Percentiles rank a stretch among this genome's conserved stretches.
Conservation (phyloP, 37 sponge, comb jelly and placozoan species). For the Chondrosia reniformis region DNA sequence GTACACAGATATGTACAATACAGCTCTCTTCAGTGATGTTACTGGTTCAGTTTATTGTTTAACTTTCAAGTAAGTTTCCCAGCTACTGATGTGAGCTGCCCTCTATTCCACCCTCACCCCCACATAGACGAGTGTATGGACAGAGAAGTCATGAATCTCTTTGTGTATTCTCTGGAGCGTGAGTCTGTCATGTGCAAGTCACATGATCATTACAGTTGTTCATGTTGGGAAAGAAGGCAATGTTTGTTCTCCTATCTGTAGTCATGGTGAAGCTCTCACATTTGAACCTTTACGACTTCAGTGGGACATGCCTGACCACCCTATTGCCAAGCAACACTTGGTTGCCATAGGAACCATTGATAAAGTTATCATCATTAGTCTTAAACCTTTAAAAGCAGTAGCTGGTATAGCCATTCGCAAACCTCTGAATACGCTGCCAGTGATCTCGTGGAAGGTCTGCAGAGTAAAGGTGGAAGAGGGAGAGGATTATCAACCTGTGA, state of each 20-base stretch:
- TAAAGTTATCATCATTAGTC: constrained; percentile 11
- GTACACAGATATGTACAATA: constrained; percentile 64
- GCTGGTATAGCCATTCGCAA: not conserved
- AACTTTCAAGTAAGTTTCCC: not conserved
- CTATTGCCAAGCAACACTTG: constrained; percentile 22
- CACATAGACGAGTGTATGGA: constrained; percentile 35
- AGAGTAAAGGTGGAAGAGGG: not conserved
- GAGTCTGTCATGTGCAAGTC: no score
- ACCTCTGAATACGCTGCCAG: not conserved
- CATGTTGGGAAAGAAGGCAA: not conserved
- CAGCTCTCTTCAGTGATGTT: constrained; percentile 58
- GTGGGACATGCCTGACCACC: constrained; percentile 28
- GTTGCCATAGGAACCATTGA: constrained; percentile 27
- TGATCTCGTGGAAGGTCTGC: constrained; percentile 9
- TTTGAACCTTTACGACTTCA: constrained; percentile 67
- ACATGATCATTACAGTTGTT: not conserved
- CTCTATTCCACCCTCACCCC: not conserved
- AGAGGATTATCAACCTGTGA: not conserved
- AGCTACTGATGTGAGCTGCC: not conserved
- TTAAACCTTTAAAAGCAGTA: not conserved
- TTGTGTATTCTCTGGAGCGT: constrained; percentile 84
- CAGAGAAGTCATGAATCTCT: constrained; percentile 47
- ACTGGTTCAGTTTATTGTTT: constrained; percentile 9
- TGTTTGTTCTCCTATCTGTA: constrained; percentile 17
- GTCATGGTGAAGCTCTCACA: constrained; percentile 78